Evolutionary conservation across 2,888 invertebrate species (phyloP).

Genomic region (Drepana falcataria): DNA sequence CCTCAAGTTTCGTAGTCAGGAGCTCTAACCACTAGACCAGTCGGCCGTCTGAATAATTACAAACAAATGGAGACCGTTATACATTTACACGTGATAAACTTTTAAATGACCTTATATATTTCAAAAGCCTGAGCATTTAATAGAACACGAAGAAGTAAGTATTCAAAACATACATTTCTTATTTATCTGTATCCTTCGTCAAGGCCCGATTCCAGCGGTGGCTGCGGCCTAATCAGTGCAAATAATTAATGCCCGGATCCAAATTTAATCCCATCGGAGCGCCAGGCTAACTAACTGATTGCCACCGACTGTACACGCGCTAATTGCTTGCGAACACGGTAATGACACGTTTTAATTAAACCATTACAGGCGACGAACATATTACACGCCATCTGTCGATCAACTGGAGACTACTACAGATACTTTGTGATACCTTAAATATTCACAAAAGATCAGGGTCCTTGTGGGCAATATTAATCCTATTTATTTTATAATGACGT

Average conservation of each 20-base stretch:
- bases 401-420: background rate
- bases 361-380: background rate
- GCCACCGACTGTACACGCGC: background rate
- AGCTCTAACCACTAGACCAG: too few species aligned
- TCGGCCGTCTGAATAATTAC: too few species aligned
- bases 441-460: too few species aligned
- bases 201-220: background rate
- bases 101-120: too few species aligned
- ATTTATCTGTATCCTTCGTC: slow-evolving; percentile 1
- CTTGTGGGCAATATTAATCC: too few species aligned
- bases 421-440: too few species aligned
- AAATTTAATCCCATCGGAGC: slow-evolving; percentile 4
- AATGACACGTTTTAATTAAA: slow-evolving; percentile 1
- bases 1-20: too few species aligned
- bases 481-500: too few species aligned
- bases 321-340: slow-evolving; percentile 1
- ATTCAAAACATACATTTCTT: background rate
- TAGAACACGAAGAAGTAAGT: too few species aligned
- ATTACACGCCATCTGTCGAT: background rate
- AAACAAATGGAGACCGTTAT: too few species aligned
- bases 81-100: too few species aligned
- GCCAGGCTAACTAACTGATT: slow-evolving; percentile 1
- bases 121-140: too few species aligned
- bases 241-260: slow-evolving; percentile 7
- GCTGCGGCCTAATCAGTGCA: slow-evolving; percentile 6